Evolutionary conservation across 2,113 vertebrate species (phyloP), one percentile per base, ranked within the genome.

Genomic region (Lophotis ruficrista): DNA sequence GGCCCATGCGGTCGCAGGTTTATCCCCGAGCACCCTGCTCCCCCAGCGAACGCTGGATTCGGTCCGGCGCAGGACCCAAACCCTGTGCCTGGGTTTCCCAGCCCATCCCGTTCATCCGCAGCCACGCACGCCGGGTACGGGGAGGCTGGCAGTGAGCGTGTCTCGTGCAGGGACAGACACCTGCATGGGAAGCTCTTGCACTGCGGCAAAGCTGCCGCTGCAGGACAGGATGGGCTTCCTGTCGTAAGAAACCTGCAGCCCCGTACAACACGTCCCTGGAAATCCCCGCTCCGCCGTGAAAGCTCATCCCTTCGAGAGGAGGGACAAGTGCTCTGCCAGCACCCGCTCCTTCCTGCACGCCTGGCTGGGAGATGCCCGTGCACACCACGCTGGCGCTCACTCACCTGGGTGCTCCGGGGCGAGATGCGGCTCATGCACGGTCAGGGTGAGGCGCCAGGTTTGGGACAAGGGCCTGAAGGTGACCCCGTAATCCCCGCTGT

Each of bases 381-480:
- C 71, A 3, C 7, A 6, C 23, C 48, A 45, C 9, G 1, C 35
- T 23, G 21, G 12, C 7, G 1, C 48, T 27, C 31, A 0, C 3
- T 27, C 1, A 19, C 14, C 5, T 7, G 43, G 17, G 3, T 0
- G 28, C 4, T 10, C 4, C 0, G 28, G 4, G 24, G 6, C 3
- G 28, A 3, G 2, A 14, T 0, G 10, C 19, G 8, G 30, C 38
- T 54, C 0, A 0, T 10, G 30, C n/a, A 90, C 57, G 0, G 10
- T 10, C 64, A 94, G 70, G 51, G 1, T 22, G 87, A 94, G 1
- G 9, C 0, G 0, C 12, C 6, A 0, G 28, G 3, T 33, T 14
- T 4, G 14, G 1, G 0, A 0, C 1, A 9, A 0, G 0, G 1
- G 1, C 10, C 0, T 0, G 22, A 86, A 58, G 15, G 1, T 2